Evolutionary conservation across 2,113 vertebrate species (phyloP).

Genomic region (Jacana jacana): DNA sequence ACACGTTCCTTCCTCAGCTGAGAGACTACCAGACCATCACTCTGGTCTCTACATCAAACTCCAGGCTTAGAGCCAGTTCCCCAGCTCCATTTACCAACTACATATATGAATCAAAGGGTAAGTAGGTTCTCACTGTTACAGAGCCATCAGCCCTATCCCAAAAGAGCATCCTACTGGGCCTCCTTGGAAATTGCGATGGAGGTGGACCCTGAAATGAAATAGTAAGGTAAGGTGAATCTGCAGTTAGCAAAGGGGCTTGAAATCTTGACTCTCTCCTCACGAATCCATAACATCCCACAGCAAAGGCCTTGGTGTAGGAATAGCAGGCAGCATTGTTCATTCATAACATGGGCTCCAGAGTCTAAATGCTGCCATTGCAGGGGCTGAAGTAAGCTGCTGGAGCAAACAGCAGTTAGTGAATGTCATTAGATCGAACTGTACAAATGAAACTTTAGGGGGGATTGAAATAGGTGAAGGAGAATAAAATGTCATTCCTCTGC

Average conservation of each 20-base stretch:
- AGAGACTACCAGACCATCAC: not conserved
- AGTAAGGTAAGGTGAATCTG: not conserved
- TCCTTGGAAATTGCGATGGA: not conserved
- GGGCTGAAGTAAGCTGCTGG: not conserved
- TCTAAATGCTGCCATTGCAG: not conserved
- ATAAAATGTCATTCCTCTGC: not conserved
- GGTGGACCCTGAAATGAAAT: not conserved
- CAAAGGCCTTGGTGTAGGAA: rapidly evolving
- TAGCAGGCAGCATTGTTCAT: not conserved
- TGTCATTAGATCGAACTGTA: not conserved
- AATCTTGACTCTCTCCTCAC: not conserved
- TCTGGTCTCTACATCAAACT: not conserved
- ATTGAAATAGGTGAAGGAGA: not conserved
- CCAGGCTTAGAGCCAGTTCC: not conserved
- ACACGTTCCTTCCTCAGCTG: not conserved
- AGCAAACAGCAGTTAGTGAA: not conserved
- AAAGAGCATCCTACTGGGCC: not conserved
- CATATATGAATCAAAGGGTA: rapidly evolving
- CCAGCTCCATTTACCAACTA: not conserved
- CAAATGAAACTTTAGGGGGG: not conserved
- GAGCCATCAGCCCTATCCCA: not conserved
- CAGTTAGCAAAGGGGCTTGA: not conserved
- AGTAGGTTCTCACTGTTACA: not conserved
- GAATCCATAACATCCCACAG: not conserved
- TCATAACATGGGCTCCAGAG: not conserved